phyloP scores from a whole-genome alignment of 2,888 invertebrate species.

The Cryptophagus acutangulus region DNA sequence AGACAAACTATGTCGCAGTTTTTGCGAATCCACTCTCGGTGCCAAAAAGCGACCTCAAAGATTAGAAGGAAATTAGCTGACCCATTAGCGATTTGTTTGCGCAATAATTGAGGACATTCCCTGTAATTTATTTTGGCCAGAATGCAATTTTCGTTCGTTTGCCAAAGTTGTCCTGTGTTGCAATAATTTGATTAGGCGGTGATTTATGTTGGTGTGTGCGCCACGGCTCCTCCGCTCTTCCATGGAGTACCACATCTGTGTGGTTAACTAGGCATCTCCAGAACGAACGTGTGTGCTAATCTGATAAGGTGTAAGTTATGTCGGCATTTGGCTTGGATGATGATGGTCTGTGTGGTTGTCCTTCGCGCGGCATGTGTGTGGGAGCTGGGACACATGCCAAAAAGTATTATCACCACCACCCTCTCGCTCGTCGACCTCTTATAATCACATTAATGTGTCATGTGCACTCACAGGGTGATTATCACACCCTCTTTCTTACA shows the following conservation, averaged over 20 bases:
- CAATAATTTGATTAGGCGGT: too few relatives aligned
- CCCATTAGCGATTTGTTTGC: too few relatives aligned
- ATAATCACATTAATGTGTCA: constrained; percentile 44
- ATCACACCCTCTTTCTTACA: constrained; percentile 17
- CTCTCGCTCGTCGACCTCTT: constrained; percentile 5
- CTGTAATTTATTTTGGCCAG: too few relatives aligned
- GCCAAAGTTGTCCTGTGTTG: too few relatives aligned
- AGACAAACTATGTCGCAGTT: too few relatives aligned
- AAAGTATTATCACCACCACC: not conserved
- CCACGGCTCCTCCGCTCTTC: too few relatives aligned
- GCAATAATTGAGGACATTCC: too few relatives aligned
- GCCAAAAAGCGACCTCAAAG: too few relatives aligned
- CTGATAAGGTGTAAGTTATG: constrained; percentile 36
- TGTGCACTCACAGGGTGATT: constrained; percentile 30
- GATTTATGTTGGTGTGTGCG: too few relatives aligned
- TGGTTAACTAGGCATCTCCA: constrained; percentile 24
- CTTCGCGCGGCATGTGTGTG: constrained; percentile 19
- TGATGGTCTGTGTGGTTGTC: constrained; percentile 9
- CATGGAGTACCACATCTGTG: constrained; percentile 28
- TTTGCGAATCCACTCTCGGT: too few relatives aligned
- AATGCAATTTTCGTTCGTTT: too few relatives aligned
- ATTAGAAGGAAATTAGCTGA: too few relatives aligned
- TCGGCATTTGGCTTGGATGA: constrained; percentile 16
- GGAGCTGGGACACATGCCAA: constrained; percentile 29
- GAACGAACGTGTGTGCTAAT: constrained; percentile 22